Base-by-base conservation (phyloP, 1,140 invertebrate species). In the Limonius californicus region DNA sequence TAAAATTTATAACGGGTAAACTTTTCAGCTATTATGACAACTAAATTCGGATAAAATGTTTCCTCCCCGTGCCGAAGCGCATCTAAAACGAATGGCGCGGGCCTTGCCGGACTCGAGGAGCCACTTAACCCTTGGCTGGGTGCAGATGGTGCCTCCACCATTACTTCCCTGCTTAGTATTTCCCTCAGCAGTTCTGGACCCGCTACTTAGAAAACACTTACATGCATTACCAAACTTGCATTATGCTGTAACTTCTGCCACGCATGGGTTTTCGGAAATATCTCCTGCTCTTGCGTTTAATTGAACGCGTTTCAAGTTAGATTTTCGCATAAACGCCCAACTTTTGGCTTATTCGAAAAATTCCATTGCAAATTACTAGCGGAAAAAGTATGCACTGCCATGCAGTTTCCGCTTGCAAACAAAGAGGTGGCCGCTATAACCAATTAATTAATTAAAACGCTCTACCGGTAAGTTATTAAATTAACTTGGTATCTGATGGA, bases 151-250 rank as follows among this genome's bases (percentile, higher is more conserved):
- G 59, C 35, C 54, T 18, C 27, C 57, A 56, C 59, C 54, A 57
- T 61, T 61, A 61, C 54, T 21, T 21, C 50, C 23, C 63, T 64
- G 50, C 63, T 64, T 64, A 64, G 63, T 64, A 64, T 64, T 59
- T 59, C 50, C 15, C 18, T 53, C 58, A 53, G 63, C 47, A n/a
- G n/a, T n/a, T 53, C 63, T 57, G 15, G 32, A 53, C 27, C 54
- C 54, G 30, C 53, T 60, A 61, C 54, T 64, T 64, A 64, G 50
- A 64, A 64, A 64, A 64, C 63, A 64, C 63, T 61, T 61, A 64
- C 63, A 61, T 64, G 63, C 63, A 64, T 64, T 64, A 64, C 59
- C 16, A 18, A 50, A 18, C 45, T 50, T 50, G 19, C 45, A 19
- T 50, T 50, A 50, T 50, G 20, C 14, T 50, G 14, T 50, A 50